Base-by-base conservation (phyloP, 2,113 vertebrate species). In the Pollimyrus isidori region DNA sequence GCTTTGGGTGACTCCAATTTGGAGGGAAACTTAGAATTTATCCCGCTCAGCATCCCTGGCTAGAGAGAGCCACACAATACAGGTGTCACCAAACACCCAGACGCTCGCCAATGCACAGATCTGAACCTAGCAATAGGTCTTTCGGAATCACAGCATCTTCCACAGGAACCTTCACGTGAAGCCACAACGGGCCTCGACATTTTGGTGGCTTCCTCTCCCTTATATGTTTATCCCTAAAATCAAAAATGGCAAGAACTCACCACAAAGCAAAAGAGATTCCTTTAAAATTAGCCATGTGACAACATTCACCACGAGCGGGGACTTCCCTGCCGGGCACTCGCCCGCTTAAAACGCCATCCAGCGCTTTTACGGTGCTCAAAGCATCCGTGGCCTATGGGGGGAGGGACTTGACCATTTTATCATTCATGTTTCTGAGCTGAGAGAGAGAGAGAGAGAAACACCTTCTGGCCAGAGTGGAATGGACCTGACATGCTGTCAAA, bases 1-100 rank as follows among this genome's bases (percentile, higher is more conserved):
- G 90, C 93, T 94, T 93, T 94, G 93, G 89, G 39, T 49, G 23
- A 42, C 9, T 91, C 90, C 86, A 93, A 93, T 94, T 92, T 92
- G 89, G 90, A 90, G 62, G 86, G 90, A 89, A 93, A 94, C 89
- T 91, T 92, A 89, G 89, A 90, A 88, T 88, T 49, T n/a, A 69
- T 15, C 58, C 46, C 7, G 85, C 92, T 92, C 91, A 17, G 3
- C 0, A 26, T 73, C 91, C 91, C 86, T 83, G 88, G 89, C 91
- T 90, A 92, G 93, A 94, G 93, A 91, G 52, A 91, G 89, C 92
- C 91, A 92, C 65, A 39, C 69, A 76, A 5, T 56, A 90, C 89
- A 56, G 65, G 89, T 88, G 88, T 45, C 91, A 91, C 92, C 93
- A 94, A 94, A 92, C 91, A 92, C 90, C 92, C 93, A 93, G 94